Conservation (phyloP, 2,888 invertebrate genomes). For the Diachrysia chrysitis region DNA sequence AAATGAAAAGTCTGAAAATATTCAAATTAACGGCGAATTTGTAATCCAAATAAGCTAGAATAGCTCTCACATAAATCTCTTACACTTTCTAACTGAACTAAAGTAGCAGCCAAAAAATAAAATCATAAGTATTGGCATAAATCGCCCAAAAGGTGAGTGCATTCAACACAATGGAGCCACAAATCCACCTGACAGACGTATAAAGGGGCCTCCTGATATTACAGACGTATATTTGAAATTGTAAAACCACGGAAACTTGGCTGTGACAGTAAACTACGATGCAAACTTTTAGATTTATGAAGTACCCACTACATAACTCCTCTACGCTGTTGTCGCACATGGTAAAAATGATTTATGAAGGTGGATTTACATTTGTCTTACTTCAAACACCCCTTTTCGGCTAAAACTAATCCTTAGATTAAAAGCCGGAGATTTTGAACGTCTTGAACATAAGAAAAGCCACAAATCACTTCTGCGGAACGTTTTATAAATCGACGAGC, state of each 20-base stretch:
- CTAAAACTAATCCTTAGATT: slow-evolving; percentile 65
- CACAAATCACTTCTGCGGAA: slow-evolving; percentile 41
- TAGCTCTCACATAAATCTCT: background rate
- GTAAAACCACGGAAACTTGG: slow-evolving; percentile 72
- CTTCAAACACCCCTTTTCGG: slow-evolving; percentile 61
- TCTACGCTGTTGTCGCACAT: slow-evolving; percentile 65
- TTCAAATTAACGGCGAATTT: background rate
- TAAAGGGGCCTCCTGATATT: slow-evolving; percentile 61
- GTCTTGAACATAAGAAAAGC: slow-evolving; percentile 45
- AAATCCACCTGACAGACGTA: slow-evolving; percentile 59
- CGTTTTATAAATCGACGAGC: slow-evolving; percentile 30
- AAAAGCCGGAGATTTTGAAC: slow-evolving; percentile 57
- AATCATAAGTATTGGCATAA: slow-evolving; percentile 38
- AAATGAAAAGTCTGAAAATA: background rate
- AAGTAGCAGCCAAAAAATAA: slow-evolving; percentile 16
- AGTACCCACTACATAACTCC: slow-evolving; percentile 64
- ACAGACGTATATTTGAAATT: slow-evolving; percentile 70
- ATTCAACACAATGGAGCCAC: slow-evolving; percentile 62
- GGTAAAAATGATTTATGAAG: slow-evolving; percentile 71
- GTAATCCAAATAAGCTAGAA: background rate
- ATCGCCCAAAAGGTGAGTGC: slow-evolving; percentile 59
- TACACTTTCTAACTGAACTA: background rate
- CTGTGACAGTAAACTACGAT: slow-evolving; percentile 74
- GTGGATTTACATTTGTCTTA: slow-evolving; percentile 70
- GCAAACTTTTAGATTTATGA: slow-evolving; percentile 80